These are phyloP conservation scores for Holocentrus rufus DNA, from an alignment of 2,797 vertebrate species.

Conservation along the genomic window DNA sequence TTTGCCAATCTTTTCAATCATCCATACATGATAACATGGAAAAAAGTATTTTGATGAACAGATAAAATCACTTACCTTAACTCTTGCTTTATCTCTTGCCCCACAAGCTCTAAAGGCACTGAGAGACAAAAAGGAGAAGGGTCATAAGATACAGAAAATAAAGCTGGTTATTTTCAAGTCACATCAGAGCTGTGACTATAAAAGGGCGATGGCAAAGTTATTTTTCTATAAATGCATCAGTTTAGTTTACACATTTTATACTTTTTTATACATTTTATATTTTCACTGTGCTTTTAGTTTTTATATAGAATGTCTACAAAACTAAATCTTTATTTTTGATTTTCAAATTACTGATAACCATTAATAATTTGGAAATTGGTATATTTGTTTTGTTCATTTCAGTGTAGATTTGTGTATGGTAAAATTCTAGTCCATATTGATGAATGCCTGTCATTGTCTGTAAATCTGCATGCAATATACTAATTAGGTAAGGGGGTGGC, in stretches of 20 bases:
- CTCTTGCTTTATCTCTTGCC: constrained; percentile 92
- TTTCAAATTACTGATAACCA: no score
- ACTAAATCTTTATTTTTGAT: no score
- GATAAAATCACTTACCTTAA: constrained; percentile 83
- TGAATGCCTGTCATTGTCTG: no score
- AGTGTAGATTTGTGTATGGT: background rate
- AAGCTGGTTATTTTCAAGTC: background rate
- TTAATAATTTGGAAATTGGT: no score
- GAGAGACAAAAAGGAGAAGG: constrained; percentile 20
- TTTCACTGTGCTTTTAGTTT: no score
- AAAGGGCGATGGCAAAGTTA: background rate
- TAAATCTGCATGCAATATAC: no score
- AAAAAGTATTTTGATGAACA: background rate
- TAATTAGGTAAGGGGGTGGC: no score
- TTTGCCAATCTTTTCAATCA: background rate
- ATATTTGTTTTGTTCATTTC: background rate
- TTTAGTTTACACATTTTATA: no score
- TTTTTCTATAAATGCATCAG: no score
- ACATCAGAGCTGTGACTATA: background rate
- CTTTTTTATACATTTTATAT: no score
- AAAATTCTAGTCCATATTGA: background rate
- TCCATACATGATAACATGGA: background rate
- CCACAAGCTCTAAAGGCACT: constrained; percentile 87
- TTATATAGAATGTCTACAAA: no score
- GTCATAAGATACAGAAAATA: background rate